phyloP scores from a whole-genome alignment of 2,888 invertebrate genomes.

The Calliopum simillimum region DNA sequence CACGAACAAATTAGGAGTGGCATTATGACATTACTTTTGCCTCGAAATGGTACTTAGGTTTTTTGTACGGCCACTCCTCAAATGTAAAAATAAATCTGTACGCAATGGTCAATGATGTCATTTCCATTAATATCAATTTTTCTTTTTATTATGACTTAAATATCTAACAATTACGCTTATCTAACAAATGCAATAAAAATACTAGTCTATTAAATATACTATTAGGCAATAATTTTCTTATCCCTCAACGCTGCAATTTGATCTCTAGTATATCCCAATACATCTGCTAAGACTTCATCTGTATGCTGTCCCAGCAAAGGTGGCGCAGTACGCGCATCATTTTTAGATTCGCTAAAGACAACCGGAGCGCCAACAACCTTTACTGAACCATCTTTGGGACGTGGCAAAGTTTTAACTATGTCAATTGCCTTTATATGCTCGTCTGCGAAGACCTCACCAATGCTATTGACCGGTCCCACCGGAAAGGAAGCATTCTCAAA shows the following conservation, averaged over 20 bases:
- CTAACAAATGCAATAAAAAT: neutral
- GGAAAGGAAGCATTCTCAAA: slow-evolving; percentile 85
- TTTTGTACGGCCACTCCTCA: too few species aligned
- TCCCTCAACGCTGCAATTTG: slow-evolving; percentile 69
- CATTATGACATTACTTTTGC: too few species aligned
- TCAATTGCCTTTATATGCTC: slow-evolving; percentile 82
- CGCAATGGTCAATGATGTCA: too few species aligned
- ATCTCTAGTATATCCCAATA: slow-evolving; percentile 74
- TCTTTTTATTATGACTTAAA: too few species aligned
- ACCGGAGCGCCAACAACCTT: slow-evolving; percentile 91
- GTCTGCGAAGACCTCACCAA: slow-evolving; percentile 88
- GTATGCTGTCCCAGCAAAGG: slow-evolving; percentile 93
- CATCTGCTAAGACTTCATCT: slow-evolving; percentile 75
- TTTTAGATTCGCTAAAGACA: slow-evolving; percentile 78
- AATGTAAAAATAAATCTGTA: too few species aligned
- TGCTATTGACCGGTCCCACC: slow-evolving; percentile 89
- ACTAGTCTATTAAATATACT: neutral
- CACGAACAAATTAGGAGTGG: too few species aligned
- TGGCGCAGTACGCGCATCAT: slow-evolving; percentile 79
- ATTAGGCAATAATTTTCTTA: slow-evolving; percentile 58
- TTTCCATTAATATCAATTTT: too few species aligned
- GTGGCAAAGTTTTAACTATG: slow-evolving; percentile 79
- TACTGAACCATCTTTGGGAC: slow-evolving; percentile 77
- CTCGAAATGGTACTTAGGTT: too few species aligned
- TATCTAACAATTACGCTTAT: neutral